Evolutionary conservation across 2,888 invertebrate genomes (phyloP).

Genomic region (Parnassius apollo): DNA sequence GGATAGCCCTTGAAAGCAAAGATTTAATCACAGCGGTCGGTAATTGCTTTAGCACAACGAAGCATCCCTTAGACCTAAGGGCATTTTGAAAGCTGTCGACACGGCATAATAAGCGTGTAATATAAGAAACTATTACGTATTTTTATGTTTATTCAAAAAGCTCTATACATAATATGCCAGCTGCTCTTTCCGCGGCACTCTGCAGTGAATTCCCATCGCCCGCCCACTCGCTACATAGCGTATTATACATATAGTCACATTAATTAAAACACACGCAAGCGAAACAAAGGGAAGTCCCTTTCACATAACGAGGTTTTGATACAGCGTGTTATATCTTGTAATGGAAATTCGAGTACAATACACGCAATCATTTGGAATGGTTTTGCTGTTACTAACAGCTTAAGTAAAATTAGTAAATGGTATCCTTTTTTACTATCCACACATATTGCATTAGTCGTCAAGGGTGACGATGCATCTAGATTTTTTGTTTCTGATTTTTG

Average conservation of each 20-base stretch:
- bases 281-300: neutral
- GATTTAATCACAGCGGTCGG: no score
- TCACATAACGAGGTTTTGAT: neutral
- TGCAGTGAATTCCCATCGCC: neutral
- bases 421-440: neutral
- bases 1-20: no score
- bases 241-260: neutral
- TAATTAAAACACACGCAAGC: slow-evolving; percentile 5
- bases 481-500: no score
- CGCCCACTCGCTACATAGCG: neutral
- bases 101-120: no score
- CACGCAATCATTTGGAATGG: neutral
- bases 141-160: neutral
- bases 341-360: neutral
- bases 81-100: no score
- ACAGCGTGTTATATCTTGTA: neutral
- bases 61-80: no score
- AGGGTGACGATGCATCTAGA: no score
- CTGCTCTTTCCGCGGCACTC: no score
- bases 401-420: neutral
- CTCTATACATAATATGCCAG: neutral
- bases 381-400: neutral
- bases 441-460: no score
- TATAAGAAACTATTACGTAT: no score
- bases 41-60: no score